Conservation (phyloP, 2,113 vertebrate genomes). For the Dipodomys merriami region DNA sequence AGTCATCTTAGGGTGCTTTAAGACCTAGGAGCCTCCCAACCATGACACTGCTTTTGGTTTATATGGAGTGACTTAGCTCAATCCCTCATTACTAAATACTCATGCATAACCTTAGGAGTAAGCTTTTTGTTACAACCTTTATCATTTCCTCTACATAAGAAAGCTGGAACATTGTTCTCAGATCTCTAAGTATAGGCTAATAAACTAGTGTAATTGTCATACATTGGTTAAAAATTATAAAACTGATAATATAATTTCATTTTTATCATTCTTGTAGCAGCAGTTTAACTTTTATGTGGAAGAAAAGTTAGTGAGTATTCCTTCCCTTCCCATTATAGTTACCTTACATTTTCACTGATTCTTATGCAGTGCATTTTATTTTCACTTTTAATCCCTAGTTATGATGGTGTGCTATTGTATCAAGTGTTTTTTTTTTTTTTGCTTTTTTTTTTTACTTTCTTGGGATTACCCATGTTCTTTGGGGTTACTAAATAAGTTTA, state of each 20-base stretch:
- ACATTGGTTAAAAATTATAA: not conserved
- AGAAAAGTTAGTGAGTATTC: not conserved
- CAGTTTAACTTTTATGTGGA: not conserved
- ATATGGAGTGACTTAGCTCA: not conserved
- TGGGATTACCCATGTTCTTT: not conserved
- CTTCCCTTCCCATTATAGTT: not conserved
- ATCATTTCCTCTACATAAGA: not conserved
- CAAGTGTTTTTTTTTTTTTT: not conserved
- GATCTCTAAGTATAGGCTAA: not conserved
- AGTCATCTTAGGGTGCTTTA: not conserved
- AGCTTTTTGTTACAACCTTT: not conserved
- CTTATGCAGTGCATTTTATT: not conserved
- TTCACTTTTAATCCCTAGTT: constrained; percentile 27
- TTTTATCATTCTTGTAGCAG: constrained; percentile 7
- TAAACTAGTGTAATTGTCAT: not conserved
- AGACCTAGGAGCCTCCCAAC: not conserved
- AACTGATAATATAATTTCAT: not conserved
- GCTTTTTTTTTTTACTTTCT: not conserved
- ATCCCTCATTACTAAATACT: not conserved
- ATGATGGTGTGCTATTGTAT: not conserved
- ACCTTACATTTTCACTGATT: constrained; percentile 3
- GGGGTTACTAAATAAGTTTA: not conserved
- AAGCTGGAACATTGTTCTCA: not conserved
- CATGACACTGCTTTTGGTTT: not conserved
- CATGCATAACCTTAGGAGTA: not conserved